Conservation (phyloP, 2,888 invertebrate species). For the Zygothrica quintamaculata region DNA sequence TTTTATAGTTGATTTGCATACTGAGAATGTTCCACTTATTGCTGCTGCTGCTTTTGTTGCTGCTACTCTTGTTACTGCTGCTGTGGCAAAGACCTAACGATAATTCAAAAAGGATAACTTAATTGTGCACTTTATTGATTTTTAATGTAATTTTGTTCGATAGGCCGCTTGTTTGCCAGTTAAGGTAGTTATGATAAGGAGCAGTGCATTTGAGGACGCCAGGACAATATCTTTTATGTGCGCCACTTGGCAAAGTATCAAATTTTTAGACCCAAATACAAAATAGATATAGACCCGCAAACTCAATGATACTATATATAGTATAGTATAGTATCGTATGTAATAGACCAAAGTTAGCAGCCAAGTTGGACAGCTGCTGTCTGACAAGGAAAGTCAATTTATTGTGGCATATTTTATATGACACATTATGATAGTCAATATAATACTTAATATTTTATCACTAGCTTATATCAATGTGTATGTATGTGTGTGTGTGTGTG, state of each 20-base stretch:
- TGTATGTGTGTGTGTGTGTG: constrained; percentile 1
- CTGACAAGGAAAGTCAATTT: constrained; percentile 71
- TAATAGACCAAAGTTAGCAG: neutral
- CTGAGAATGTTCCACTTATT: neutral
- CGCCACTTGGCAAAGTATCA: constrained; percentile 63
- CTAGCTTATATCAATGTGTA: constrained; percentile 15
- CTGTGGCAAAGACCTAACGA: constrained; percentile 14
- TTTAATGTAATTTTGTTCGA: constrained; percentile 71
- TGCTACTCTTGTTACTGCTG: no score
- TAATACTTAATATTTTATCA: constrained; percentile 60
- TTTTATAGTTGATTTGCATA: no score
- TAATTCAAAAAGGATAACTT: constrained; percentile 60
- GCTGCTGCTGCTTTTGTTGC: neutral
- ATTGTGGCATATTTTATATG: constrained; percentile 79
- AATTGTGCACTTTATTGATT: constrained; percentile 77
- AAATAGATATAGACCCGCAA: no score
- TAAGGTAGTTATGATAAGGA: constrained; percentile 74
- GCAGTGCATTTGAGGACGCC: constrained; percentile 36
- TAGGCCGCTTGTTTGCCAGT: constrained; percentile 57
- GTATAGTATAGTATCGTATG: no score
- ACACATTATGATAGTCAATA: constrained; percentile 78
- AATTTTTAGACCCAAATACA: no score
- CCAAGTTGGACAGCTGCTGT: constrained; percentile 45
- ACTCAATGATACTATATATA: no score
- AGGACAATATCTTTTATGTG: constrained; percentile 66